A percentile compares a stretch with the other conserved stretches of the same genome.
Conservation (phyloP, 2,888 invertebrate species). For the Noctua pronuba region DNA sequence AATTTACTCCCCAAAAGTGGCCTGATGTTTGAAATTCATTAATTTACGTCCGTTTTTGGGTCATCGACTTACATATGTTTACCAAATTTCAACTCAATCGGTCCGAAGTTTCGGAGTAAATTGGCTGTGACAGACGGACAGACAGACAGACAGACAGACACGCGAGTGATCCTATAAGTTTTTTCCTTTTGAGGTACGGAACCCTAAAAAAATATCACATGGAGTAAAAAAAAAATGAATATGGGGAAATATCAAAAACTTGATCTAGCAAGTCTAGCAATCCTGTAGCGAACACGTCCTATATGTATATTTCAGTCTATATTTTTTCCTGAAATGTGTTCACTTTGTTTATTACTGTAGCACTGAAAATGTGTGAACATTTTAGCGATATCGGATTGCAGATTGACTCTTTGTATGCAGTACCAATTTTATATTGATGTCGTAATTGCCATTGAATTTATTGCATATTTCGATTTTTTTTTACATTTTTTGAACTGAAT, state of each 20-base stretch:
- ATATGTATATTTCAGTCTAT: constrained; percentile 31
- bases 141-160: no score
- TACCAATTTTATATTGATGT: constrained; percentile 47
- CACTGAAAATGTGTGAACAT: constrained; percentile 48
- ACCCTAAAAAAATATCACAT: no score
- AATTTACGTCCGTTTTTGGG: no score
- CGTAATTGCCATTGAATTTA: constrained; percentile 50
- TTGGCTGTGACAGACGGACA: no score
- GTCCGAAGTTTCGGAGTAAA: no score
- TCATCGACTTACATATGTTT: no score
- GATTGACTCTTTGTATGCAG: constrained; percentile 47
- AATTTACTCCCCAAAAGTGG: no score
- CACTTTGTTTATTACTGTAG: constrained; percentile 52
- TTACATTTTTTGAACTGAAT: neutral
- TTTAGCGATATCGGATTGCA: constrained; percentile 53
- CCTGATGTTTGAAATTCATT: no score
- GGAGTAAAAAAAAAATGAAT: neutral
- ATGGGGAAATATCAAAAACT: neutral
- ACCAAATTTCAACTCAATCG: no score
- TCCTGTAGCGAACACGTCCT: neutral
- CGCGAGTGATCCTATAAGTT: no score
- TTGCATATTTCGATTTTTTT: constrained; percentile 20
- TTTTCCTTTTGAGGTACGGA: no score
- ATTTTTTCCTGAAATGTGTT: constrained; percentile 46
- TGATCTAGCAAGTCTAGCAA: neutral